Base-by-base conservation (phyloP, 1,140 invertebrate genomes). In the Hypsibius dujardini region DNA sequence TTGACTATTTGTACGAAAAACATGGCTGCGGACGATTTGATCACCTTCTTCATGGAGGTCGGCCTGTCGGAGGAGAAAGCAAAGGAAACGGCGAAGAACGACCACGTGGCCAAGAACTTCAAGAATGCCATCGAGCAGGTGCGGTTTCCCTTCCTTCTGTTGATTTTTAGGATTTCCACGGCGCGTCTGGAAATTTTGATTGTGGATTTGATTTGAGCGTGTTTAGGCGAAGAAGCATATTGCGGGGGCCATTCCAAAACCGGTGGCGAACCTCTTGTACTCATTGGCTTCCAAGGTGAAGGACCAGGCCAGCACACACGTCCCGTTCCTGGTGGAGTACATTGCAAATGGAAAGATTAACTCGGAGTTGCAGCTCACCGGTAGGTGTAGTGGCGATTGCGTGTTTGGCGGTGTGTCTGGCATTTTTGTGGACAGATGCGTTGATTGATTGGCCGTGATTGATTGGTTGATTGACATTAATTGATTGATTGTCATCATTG, bases 51-150 rank as follows among this genome's bases (percentile, higher is more conserved):
- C 69, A 72, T 72, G 40, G 79, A 80, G 45, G 84, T 95, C 75
- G 92, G 92, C 67, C 83, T 96, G 77, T 92, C 87, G 79, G 90
- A 95, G 78, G 86, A 90, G 79, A 97, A 97, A 81, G 89, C 90
- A 0, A 91, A 89, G 78, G 94, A 98, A 84, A 97, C 95, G 0
- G 72, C 91, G n/a, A 97, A 95, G 84, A 98, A 97, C 84, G 84
- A 83, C 47, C 83, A 85, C 74, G 84, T 98, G 56, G 88, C 89
- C 0, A 86, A 86, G 74, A 86, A 85, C 78, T 80, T 98, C 46
- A 84, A 86, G 74, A 76, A 79, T 73, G 85, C 87, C 14, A 83
- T 92, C 72, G 78, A 83, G 76, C 72, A 2, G 73, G 50, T 56
- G n/a, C 50, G 50, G 7, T 56, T 56, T n/a, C n/a, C n/a, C 50